These are phyloP conservation scores for Aphelenchoides besseyi DNA, from an alignment of 1,140 invertebrate genomes.

Conservation along the genomic window DNA sequence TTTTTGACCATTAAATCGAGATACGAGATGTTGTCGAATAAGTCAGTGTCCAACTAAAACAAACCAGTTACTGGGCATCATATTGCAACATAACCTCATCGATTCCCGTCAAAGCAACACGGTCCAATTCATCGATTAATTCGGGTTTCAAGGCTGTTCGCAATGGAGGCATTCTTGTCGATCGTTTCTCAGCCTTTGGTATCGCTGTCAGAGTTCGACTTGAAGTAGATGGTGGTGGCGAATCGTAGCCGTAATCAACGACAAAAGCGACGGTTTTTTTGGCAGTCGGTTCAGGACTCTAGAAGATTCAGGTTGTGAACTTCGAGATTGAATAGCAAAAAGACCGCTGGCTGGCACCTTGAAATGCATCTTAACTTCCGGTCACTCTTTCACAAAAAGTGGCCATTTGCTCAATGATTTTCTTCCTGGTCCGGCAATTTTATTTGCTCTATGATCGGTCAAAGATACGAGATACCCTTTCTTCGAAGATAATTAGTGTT, in stretches of 20 bases:
- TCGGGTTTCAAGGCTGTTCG: conserved; percentile 9
- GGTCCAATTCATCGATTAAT: conserved; percentile 15
- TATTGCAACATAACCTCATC: neutral
- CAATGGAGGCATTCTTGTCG: neutral
- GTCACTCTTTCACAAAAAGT: neutral
- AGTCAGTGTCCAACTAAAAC: conserved; percentile 47
- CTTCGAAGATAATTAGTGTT: too few species aligned
- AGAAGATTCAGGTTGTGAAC: too few species aligned
- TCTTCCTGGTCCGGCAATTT: neutral
- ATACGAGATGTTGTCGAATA: conserved; percentile 54
- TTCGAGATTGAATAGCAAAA: too few species aligned
- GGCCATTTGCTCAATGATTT: too few species aligned
- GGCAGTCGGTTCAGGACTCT: neutral
- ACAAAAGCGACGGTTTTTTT: conserved; percentile 21
- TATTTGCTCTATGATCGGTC: too few species aligned
- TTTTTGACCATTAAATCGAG: conserved; percentile 43
- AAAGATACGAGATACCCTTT: too few species aligned
- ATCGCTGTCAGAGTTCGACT: neutral
- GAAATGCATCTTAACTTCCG: neutral
- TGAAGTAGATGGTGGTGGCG: neutral
- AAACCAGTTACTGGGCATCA: neutral
- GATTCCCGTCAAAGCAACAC: conserved; percentile 19
- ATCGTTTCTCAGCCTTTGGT: neutral
- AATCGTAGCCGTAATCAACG: neutral
- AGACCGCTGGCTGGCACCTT: too few species aligned